phyloP scores from a whole-genome alignment of 1,140 invertebrate species.

The Camponotus pennsylvanicus region DNA sequence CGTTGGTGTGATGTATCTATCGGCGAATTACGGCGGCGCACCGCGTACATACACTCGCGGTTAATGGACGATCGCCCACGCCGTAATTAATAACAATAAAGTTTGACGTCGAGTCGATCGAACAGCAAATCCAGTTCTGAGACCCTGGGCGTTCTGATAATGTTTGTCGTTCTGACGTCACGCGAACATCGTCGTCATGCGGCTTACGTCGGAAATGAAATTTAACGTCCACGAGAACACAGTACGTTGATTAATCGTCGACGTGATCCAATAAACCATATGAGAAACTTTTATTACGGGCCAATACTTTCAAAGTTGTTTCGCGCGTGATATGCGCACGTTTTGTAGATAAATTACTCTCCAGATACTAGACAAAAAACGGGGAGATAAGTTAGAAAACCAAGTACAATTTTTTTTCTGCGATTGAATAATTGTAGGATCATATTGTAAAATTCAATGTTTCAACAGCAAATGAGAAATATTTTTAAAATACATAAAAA shows the following conservation, averaged over 20 bases:
- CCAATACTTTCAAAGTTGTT: neutral
- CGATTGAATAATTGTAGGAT: neutral
- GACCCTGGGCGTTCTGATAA: neutral
- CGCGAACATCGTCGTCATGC: neutral
- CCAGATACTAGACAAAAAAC: neutral
- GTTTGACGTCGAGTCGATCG: conserved; percentile 41
- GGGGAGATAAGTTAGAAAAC: neutral
- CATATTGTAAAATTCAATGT: neutral
- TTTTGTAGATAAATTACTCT: conserved; percentile 17
- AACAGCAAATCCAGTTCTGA: conserved; percentile 29
- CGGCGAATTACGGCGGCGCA: conserved; percentile 11
- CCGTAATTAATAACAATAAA: conserved; percentile 72
- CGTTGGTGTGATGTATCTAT: neutral
- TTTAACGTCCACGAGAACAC: conserved; percentile 31
- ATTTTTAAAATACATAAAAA: conserved; percentile 6
- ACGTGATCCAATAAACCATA: conserved; percentile 47
- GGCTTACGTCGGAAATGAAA: conserved; percentile 51
- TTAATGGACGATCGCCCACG: conserved; percentile 60
- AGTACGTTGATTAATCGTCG: conserved; percentile 23
- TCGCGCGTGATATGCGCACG: neutral
- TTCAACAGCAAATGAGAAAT: neutral
- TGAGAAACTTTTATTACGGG: conserved; percentile 14
- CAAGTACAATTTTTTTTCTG: neutral
- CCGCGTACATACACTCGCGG: neutral
- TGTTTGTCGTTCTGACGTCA: conserved; percentile 46